phyloP scores from a whole-genome alignment of 2,113 vertebrate genomes.

The Meleagris gallopavo region DNA sequence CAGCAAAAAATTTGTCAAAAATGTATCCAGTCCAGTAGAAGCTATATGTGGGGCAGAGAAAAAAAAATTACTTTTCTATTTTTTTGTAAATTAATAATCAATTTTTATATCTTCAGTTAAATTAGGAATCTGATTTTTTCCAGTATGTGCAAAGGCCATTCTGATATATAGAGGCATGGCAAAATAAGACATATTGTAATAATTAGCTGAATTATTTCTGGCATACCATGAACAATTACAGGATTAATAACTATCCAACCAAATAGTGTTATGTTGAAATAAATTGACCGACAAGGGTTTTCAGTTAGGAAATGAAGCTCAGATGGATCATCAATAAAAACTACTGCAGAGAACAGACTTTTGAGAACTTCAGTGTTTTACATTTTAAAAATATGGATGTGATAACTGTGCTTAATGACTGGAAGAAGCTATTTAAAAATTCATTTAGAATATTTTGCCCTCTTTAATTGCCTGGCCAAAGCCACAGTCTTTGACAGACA shows the following conservation, averaged over 20 bases:
- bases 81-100: conserved; percentile 63
- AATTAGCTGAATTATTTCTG: conserved; percentile 85
- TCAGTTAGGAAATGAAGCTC: conserved; percentile 81
- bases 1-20: conserved; percentile 60
- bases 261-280: conserved; percentile 80
- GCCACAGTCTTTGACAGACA: conserved; percentile 66
- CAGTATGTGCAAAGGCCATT: conserved; percentile 54
- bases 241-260: conserved; percentile 81
- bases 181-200: conserved; percentile 84
- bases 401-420: conserved; percentile 76
- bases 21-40: conserved; percentile 11
- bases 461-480: conserved; percentile 74
- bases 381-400: conserved; percentile 74
- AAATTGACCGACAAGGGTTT: conserved; percentile 84
- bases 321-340: conserved; percentile 82
- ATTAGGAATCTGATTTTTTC: conserved; percentile 60
- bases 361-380: conserved; percentile 69
- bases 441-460: conserved; percentile 75
- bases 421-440: conserved; percentile 78
- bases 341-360: conserved; percentile 62
- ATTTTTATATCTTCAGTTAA: conserved; percentile 65
- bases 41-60: not conserved
- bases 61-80: conserved; percentile 14
- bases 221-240: conserved; percentile 82
- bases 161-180: conserved; percentile 71